A percentile compares a stretch with the other conserved stretches of the same genome.
phyloP scores from a whole-genome alignment of 1,140 invertebrate genomes.

The Neelides sp. region DNA sequence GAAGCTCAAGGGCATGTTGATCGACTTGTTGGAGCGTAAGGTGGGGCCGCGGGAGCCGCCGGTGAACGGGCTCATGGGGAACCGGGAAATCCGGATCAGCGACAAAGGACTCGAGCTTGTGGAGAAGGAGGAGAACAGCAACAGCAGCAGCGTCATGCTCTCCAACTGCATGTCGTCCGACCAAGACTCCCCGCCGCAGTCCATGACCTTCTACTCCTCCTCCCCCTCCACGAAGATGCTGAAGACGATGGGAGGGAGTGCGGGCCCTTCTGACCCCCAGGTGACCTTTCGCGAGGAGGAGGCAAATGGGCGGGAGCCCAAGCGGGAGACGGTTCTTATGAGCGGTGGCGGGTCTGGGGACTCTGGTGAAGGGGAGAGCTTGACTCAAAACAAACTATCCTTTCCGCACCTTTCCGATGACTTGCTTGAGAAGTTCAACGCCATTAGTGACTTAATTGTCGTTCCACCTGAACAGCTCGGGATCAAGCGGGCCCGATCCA shows the following conservation, averaged over 20 bases:
- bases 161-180: slow-evolving; percentile 15
- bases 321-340: slow-evolving; percentile 10
- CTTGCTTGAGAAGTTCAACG: slow-evolving; percentile 31
- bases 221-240: no score
- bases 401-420: slow-evolving; percentile 12
- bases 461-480: slow-evolving; percentile 31
- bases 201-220: slow-evolving; percentile 12
- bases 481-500: slow-evolving; percentile 31
- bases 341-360: slow-evolving; percentile 13
- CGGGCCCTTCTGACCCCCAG: slow-evolving; percentile 6
- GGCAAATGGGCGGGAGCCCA: background rate
- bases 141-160: slow-evolving; percentile 19
- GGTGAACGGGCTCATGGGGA: slow-evolving; percentile 45
- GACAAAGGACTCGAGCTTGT: slow-evolving; percentile 49
- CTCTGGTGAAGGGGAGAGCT: background rate
- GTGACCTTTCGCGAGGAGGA: background rate
- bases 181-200: slow-evolving; percentile 2
- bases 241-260: no score
- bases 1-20: slow-evolving; percentile 45
- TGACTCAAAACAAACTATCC: background rate
- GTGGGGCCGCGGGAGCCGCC: slow-evolving; percentile 45
- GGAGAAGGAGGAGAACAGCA: slow-evolving; percentile 37
- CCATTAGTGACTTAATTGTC: slow-evolving; percentile 32
- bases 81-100: slow-evolving; percentile 46
- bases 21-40: slow-evolving; percentile 52